Percentiles rank a stretch among this genome's conserved stretches.
Conservation (phyloP, 1,140 invertebrate genomes). For the Grapholita molesta region DNA sequence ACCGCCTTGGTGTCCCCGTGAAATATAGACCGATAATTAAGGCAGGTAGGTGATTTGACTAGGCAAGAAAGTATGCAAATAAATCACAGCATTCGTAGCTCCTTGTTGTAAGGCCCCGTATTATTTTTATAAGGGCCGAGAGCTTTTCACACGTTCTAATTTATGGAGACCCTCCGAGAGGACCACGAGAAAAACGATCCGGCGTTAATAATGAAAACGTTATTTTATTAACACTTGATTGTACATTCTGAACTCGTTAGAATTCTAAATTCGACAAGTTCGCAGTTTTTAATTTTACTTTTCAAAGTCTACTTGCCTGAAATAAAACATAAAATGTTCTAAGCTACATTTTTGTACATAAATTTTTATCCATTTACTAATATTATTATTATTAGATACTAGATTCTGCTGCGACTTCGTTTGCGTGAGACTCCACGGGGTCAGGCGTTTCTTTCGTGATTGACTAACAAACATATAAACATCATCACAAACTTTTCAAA, state of each 20-base stretch:
- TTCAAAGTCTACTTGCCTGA: not conserved
- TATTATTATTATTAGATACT: no score
- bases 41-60: no score
- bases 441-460: no score
- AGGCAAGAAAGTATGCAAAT: not conserved
- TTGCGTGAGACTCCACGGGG: no score
- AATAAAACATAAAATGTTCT: no score
- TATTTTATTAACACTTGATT: slow-evolving; percentile 25
- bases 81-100: slow-evolving; percentile 10
- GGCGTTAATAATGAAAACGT: slow-evolving; percentile 26
- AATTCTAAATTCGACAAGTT: not conserved
- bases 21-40: no score
- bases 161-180: slow-evolving; percentile 21
- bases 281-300: not conserved
- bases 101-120: slow-evolving; percentile 5
- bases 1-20: no score
- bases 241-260: not conserved
- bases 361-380: no score
- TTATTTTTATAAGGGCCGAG: slow-evolving; percentile 24
- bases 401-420: no score
- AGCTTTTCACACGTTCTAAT: slow-evolving; percentile 29
- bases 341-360: no score
- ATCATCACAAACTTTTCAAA: no score
- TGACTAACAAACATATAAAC: no score
- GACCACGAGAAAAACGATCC: slow-evolving; percentile 22